Evolutionary conservation across 2,888 invertebrate species (phyloP), one percentile per base, ranked within the genome.

Genomic region (Dendrolimus houi): DNA sequence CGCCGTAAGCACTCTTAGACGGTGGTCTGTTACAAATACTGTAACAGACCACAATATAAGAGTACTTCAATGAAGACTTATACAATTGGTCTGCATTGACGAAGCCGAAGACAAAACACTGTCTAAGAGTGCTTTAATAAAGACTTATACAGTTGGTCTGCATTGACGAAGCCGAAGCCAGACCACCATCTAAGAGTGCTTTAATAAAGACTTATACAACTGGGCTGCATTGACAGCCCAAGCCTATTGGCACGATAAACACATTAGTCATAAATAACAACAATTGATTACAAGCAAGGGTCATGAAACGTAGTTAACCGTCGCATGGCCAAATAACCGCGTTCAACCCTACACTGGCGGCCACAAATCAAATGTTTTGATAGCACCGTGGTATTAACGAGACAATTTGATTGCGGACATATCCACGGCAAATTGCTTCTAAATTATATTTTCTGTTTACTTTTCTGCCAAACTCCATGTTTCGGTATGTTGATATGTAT

Each of bases 331-430:
- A 84, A 85, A 86, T 86, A 86, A 85, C 85, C 76, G 71, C 74
- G 72, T 65, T 70, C 78, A 77, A 77, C 83, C 81, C 81, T 78
- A 77, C 75, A 59, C 60, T 55, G 73, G 71, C 63, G 74, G 77
- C 88, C 87, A 90, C 90, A 90, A 90, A 90, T 90, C 90, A 90
- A 90, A 90, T 90, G 90, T 90, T 90, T 87, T 90, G 87, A 90
- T 90, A 90, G 87, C 87, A 81, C 85, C 85, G 74, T 76, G 83
- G 86, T 84, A 88, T 88, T 89, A 90, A 90, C 90, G 89, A 90
- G 90, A 90, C 90, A 90, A 90, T 90, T 90, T 90, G 90, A 90
- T 90, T 90, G 88, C 90, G 87, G 87, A 88, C 89, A 87, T 88
- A 89, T 89, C 85, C 87, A 79, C 85, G 84, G 83, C 82, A 90